Base-by-base conservation (phyloP, 2,113 vertebrate species). In the Calidris pygmaea region DNA sequence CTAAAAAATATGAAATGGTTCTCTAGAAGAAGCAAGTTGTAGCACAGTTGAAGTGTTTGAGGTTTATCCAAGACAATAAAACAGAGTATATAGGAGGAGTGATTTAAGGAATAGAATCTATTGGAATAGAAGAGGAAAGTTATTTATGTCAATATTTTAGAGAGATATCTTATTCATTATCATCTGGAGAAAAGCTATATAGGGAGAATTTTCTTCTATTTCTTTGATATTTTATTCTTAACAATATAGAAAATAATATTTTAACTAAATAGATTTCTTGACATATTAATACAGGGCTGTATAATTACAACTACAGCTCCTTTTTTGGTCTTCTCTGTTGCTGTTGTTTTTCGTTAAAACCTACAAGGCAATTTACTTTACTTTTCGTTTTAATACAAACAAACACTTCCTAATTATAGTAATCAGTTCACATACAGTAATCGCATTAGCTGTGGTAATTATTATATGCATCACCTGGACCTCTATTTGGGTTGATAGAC, bases 361-460 rank as follows among this genome's bases (percentile, higher is more conserved):
- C 35, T 82, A 80, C 14, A 35, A 82, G 63, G 85, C 70, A 93
- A 89, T 97, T 97, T 96, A 89, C 48, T 96, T 74, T 67, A n/a
- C 65, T 95, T 93, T 96, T 86, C 35, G 70, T 88, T 92, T 94
- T 95, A 92, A 93, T 92, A 85, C 60, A 96, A 95, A 95, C 94
- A 97, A 94, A 80, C 55, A 62, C 47, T 63, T 95, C 67, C 53
- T 97, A 97, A 98, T 98, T 97, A 96, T 77, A 97, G 75, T 93
- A 97, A 97, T 98, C 84, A 97, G 89, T 97, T 98, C 96, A 85
- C 90, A 96, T 89, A 74, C 58, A 94, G 76, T 97, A 97, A 97
- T 98, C 16, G 7, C 80, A 96, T 97, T 98, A 97, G 71, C 87
- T 96, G 66, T 93, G 93, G 92, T 97, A 97, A 98, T 97, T 98